phyloP scores from a whole-genome alignment of 2,888 invertebrate genomes.

The Luffia ferchaultella region DNA sequence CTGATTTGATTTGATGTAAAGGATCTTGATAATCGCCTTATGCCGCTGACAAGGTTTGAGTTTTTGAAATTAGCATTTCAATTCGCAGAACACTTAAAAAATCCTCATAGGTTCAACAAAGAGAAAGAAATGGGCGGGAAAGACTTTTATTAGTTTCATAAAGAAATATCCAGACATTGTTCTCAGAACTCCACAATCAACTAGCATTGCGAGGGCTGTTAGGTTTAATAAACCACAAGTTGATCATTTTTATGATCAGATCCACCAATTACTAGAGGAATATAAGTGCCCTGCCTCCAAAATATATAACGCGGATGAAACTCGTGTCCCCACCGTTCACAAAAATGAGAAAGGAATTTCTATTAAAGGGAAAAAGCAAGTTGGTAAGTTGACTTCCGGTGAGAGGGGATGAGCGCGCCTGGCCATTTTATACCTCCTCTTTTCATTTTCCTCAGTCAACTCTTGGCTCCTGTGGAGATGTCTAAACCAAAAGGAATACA shows the following conservation, averaged over 20 bases:
- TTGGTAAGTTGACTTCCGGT: slow-evolving; percentile 9
- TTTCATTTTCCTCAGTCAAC: no score
- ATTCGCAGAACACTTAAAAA: slow-evolving; percentile 4
- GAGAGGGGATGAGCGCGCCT: slow-evolving; percentile 6
- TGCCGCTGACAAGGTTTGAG: slow-evolving; percentile 1
- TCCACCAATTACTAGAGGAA: slow-evolving; percentile 4
- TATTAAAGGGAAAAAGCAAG: slow-evolving; percentile 8
- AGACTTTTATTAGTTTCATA: slow-evolving; percentile 1
- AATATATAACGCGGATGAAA: no score
- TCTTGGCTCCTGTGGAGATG: no score
- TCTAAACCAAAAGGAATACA: no score
- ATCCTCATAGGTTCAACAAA: slow-evolving; percentile 4
- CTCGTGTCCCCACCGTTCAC: no score
- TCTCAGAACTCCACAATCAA: slow-evolving; percentile 7
- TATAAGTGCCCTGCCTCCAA: slow-evolving; percentile 6
- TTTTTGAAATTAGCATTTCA: slow-evolving; percentile 7
- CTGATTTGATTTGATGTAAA: no score
- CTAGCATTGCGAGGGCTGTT: slow-evolving; percentile 5
- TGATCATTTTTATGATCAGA: slow-evolving; percentile 6
- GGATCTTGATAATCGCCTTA: slow-evolving; percentile 3
- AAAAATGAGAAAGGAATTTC: no score
- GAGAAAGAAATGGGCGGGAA: slow-evolving; percentile 2
- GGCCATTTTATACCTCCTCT: slow-evolving; percentile 5
- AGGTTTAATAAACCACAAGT: slow-evolving; percentile 11
- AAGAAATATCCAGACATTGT: slow-evolving; percentile 4